Conservation (phyloP, 1,140 invertebrate genomes). For the Ditylenchus dipsaci region DNA sequence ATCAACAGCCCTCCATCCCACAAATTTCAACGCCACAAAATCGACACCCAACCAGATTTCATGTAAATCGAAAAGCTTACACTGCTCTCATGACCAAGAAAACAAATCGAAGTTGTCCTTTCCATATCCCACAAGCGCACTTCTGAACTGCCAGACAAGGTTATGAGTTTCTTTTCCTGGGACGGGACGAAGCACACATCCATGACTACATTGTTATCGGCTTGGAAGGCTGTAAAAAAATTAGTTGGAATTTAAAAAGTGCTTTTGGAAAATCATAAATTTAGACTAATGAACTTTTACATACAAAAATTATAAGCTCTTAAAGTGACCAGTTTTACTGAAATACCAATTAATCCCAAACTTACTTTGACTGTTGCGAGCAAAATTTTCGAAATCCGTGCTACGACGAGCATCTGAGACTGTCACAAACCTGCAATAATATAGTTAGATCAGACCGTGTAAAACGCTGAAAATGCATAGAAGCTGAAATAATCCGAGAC, state of each 20-base stretch:
- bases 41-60: conserved; percentile 2
- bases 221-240: conserved; percentile 12
- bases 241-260: too few relatives aligned
- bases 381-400: background rate
- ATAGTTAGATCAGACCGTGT: too few relatives aligned
- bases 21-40: background rate
- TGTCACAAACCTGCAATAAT: background rate
- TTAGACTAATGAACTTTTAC: too few relatives aligned
- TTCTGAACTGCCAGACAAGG: conserved; percentile 15
- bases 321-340: too few relatives aligned
- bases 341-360: too few relatives aligned
- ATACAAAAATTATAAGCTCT: too few relatives aligned
- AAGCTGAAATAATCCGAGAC: background rate
- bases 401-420: background rate
- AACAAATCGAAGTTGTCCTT: conserved; percentile 4
- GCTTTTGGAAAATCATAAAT: too few relatives aligned
- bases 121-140: conserved; percentile 27
- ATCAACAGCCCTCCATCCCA: too few relatives aligned
- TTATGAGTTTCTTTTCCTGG: conserved; percentile 7
- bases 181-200: conserved; percentile 27
- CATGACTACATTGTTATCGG: conserved; percentile 23
- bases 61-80: conserved; percentile 5
- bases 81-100: conserved; percentile 18
- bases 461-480: too few relatives aligned
- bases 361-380: background rate